Percentiles rank a stretch among this genome's conserved stretches.
Conservation (phyloP, 2,113 vertebrate species). For the Hyla sarda region DNA sequence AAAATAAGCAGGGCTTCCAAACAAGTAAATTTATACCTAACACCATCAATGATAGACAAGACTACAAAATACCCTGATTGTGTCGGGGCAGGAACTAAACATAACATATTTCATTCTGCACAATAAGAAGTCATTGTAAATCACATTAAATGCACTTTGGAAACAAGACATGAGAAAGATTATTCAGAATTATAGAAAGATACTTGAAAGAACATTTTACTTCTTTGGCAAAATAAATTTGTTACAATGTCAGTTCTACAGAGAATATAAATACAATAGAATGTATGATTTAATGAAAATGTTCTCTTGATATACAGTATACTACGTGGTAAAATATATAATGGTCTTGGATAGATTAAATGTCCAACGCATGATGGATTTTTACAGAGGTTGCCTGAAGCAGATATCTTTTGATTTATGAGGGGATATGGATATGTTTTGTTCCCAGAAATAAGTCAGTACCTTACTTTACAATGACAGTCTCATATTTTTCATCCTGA, state of each 20-base stretch:
- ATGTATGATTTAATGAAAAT: not conserved
- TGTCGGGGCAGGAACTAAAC: not conserved
- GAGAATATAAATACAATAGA: constrained; percentile 25
- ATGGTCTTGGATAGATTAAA: constrained; percentile 35
- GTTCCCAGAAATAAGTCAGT: not conserved
- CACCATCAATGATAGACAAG: not conserved
- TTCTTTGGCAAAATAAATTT: constrained; percentile 36
- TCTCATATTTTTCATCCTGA: not conserved
- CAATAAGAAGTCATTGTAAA: constrained; percentile 11
- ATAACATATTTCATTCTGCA: constrained; percentile 3
- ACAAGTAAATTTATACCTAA: not conserved
- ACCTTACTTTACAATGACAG: not conserved
- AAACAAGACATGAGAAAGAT: not conserved
- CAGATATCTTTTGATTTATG: constrained; percentile 44
- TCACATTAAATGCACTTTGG: constrained; percentile 1
- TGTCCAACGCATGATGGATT: constrained; percentile 40
- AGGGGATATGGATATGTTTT: not conserved
- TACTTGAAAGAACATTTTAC: not conserved
- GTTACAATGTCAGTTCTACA: not conserved
- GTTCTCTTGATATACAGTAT: constrained; percentile 34
- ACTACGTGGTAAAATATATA: constrained; percentile 40
- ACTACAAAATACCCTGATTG: not conserved
- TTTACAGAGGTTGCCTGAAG: constrained; percentile 2
- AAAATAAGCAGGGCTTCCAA: not conserved
- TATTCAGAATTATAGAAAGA: constrained; percentile 10